Percentiles rank a stretch among this genome's conserved stretches.
These are phyloP conservation scores for Sitophilus oryzae DNA, from an alignment of 1,140 invertebrate genomes.

Conservation along the genomic window DNA sequence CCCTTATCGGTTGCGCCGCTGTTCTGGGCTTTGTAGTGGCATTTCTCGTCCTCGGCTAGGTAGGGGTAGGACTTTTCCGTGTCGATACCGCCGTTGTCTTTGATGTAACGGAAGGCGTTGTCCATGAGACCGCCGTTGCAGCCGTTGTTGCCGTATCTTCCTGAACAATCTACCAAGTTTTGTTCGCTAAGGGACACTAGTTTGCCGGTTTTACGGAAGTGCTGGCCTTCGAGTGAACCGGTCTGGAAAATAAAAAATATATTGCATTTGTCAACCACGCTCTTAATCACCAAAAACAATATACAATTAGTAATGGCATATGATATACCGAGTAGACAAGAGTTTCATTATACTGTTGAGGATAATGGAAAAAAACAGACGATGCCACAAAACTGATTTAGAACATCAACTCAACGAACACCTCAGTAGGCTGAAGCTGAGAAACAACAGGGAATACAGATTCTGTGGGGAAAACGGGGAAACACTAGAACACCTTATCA, in stretches of 20 bases:
- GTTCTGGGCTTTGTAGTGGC: slow-evolving; percentile 55
- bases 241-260: slow-evolving; percentile 54
- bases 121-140: slow-evolving; percentile 96
- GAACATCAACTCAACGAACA: too few species aligned
- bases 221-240: slow-evolving; percentile 92
- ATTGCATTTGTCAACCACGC: not conserved
- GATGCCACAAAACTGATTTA: too few species aligned
- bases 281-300: not conserved
- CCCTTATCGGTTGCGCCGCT: slow-evolving; percentile 79
- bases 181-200: slow-evolving; percentile 94
- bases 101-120: slow-evolving; percentile 86
- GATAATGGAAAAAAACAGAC: too few species aligned
- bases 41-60: slow-evolving; percentile 68
- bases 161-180: slow-evolving; percentile 87
- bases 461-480: too few species aligned
- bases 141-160: slow-evolving; percentile 86
- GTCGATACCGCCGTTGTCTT: slow-evolving; percentile 82
- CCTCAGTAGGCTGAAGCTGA: too few species aligned
- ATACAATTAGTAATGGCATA: slow-evolving; percentile 1
- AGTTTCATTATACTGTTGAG: too few species aligned
- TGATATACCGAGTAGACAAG: too few species aligned
- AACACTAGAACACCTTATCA: too few species aligned
- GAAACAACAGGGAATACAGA: too few species aligned
- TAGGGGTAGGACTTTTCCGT: slow-evolving; percentile 91
- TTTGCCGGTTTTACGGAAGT: slow-evolving; percentile 77